Percentiles rank a stretch among this genome's conserved stretches.
Conservation (phyloP, 1,140 invertebrate genomes). For the Philotrypesis tridentata region DNA sequence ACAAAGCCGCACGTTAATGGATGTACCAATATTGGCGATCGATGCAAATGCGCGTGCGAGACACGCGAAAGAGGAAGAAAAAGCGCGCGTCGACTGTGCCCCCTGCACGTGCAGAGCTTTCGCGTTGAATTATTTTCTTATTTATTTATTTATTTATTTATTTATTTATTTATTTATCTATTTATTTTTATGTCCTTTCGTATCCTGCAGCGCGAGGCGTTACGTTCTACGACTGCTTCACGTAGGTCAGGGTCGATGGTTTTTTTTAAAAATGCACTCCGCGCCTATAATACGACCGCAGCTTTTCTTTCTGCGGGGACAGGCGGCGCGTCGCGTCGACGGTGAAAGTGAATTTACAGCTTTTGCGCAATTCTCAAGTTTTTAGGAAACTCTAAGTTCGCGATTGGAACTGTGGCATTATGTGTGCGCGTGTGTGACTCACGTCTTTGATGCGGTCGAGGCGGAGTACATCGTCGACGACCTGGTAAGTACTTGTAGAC, state of each 20-base stretch:
- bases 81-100: too few relatives aligned
- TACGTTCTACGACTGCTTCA: background rate
- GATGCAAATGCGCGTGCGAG: conserved; percentile 4
- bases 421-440: background rate
- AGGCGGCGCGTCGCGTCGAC: background rate
- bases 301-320: background rate
- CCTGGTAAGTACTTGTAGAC: too few relatives aligned
- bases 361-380: background rate
- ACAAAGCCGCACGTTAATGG: conserved; percentile 37
- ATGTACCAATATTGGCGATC: conserved; percentile 36
- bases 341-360: background rate
- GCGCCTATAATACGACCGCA: too few relatives aligned
- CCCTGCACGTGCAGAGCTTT: background rate
- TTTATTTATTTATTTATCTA: too few relatives aligned
- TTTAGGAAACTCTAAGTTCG: background rate
- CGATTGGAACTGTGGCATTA: background rate
- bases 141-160: too few relatives aligned
- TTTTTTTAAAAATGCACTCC: background rate
- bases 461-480: too few relatives aligned
- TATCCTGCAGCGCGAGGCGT: too few relatives aligned
- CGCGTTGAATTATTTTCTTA: background rate
- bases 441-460: background rate
- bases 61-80: background rate
- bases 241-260: background rate
- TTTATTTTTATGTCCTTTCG: too few relatives aligned